Base-by-base conservation (phyloP, 2,888 invertebrate species). In the Lasioglossum pauxillum region DNA sequence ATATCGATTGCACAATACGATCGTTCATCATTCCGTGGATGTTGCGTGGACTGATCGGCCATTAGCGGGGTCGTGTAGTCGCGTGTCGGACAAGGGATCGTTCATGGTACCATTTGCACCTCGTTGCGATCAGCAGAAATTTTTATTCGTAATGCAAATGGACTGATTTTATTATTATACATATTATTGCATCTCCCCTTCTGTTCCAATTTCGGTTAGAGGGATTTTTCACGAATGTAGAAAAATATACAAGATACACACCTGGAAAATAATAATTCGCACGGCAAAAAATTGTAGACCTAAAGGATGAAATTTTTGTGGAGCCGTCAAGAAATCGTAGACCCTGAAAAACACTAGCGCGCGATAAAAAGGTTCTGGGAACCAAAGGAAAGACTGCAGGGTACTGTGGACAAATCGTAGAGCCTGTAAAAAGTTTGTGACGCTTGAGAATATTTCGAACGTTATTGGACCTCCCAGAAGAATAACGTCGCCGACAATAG, bases 1-100 rank as follows among this genome's bases (percentile, higher is more conserved):
- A 44, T 35, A 71, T 10, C 23, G 23, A 8, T 53, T 53, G 53
- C 23, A 90, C 85, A 90, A 90, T 84, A 74, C 74, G 16, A 23
- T 73, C 82, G 60, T 90, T 88, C 81, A 83, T 84, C 41, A 57
- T 85, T 46, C 78, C 14, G 12, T 41, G 44, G 78, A 60, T 71
- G 77, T 82, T 76, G 80, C 67, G 23, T 31, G 23, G 44, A 71
- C 38, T 38, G 69, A 75, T 67, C 67, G 53, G 27, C 69, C 83
- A 87, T 89, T 88, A 78, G n/a, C 71, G 7, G 5, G 14, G 10
- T 53, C 57, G 71, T 31, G 23, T 14, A 27, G 38, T 74, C 60
- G 19, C 41, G n/a, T 46, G 27, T 0, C 27, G 31, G 35, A 74
- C 86, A 71, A 75, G n/a, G 27, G 38, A 7, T 77, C 69, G 10